These are phyloP conservation scores for Chiloscyllium plagiosum DNA, from an alignment of 2,113 vertebrate species.

Conservation along the genomic window DNA sequence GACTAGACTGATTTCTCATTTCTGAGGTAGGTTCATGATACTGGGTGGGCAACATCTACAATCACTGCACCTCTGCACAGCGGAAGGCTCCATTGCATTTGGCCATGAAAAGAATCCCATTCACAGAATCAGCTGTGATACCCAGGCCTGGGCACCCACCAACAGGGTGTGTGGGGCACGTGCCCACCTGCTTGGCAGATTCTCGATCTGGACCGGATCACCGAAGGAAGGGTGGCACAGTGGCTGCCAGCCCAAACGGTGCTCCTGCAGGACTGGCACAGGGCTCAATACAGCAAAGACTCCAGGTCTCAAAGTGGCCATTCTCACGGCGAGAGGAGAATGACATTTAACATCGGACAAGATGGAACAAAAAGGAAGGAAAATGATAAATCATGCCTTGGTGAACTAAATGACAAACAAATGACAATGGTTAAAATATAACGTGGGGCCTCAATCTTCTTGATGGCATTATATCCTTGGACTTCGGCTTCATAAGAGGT, in stretches of 20 bases:
- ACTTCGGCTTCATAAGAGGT: too few relatives aligned
- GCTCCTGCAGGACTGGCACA: too few relatives aligned
- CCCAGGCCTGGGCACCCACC: background rate
- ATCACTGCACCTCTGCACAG: background rate
- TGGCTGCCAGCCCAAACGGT: background rate
- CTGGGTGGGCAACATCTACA: background rate
- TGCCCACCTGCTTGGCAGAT: background rate
- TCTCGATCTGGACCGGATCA: too few relatives aligned
- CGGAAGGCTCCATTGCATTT: background rate
- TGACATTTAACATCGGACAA: background rate
- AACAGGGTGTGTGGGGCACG: background rate
- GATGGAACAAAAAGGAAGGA: background rate
- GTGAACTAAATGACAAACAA: background rate
- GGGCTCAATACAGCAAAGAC: background rate
- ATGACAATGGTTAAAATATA: background rate
- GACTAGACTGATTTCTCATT: background rate
- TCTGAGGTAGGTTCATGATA: background rate
- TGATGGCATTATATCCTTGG: background rate
- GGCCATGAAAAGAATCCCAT: background rate
- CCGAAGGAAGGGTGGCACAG: background rate
- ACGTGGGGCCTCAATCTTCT: background rate
- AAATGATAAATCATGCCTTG: background rate
- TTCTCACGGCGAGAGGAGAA: background rate
- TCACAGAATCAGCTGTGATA: conserved; percentile 35
- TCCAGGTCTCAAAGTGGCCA: background rate